These are phyloP conservation scores for Bolinopsis microptera DNA, from an alignment of 37 sponge, comb jelly and placozoan species.

Conservation along the genomic window DNA sequence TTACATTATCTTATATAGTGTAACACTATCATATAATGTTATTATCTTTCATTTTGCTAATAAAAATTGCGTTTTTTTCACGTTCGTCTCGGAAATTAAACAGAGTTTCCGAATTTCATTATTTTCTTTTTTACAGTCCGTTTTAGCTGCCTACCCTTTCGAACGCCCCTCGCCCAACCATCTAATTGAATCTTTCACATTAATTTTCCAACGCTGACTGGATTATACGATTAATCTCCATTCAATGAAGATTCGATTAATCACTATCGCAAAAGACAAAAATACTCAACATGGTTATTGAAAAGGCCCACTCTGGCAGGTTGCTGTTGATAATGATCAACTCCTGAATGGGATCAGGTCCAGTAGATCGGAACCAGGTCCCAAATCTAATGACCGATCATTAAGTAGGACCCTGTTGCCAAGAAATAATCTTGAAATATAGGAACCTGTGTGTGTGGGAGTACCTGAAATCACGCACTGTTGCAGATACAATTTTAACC, in stretches of 20 bases:
- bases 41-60: not conserved
- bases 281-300: not conserved
- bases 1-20: not conserved
- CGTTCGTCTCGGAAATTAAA: too few species aligned
- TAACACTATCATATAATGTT: not conserved
- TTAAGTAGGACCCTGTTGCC: not conserved
- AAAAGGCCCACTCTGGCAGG: not conserved
- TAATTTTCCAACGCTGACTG: not conserved
- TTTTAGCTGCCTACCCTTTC: too few species aligned
- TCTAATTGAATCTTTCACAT: too few species aligned
- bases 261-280: not conserved
- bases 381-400: not conserved
- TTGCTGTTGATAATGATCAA: not conserved
- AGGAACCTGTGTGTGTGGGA: too few species aligned
- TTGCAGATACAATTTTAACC: too few species aligned
- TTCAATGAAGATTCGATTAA: not conserved
- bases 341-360: not conserved
- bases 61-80: too few species aligned
- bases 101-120: too few species aligned
- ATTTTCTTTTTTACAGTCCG: too few species aligned
- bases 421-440: too few species aligned
- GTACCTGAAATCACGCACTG: too few species aligned
- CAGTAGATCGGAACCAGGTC: not conserved
- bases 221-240: not conserved
- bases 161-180: too few species aligned